Evolutionary conservation across 2,888 invertebrate species (phyloP), one percentile per base, ranked within the genome.

Genomic region (Trichopria drosophilae): DNA sequence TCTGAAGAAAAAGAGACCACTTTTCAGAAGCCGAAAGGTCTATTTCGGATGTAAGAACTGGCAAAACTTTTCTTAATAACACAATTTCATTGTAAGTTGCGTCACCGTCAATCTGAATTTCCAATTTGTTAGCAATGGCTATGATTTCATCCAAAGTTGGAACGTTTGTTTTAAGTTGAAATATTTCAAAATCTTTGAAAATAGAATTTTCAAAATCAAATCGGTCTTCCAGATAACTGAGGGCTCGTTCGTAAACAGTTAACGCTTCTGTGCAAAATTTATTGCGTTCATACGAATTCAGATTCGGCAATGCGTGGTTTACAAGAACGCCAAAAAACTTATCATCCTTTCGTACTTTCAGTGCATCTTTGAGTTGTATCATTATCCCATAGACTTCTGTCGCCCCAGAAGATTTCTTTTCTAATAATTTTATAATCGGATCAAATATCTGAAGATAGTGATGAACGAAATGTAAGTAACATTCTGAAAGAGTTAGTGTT

Each of bases 401-500:
- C 6, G 43, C 9, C 12, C 36, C 29, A 15, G 29, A 15, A 9
- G 7, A 34, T 32, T 34, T 2, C 18, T 34, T 40, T 18, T 40
- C 40, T n/a, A 48, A 19, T 5, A n/a, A 6, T 26, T 47, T 24
- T 23, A 47, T 40, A 5, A 18, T 15, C 15, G 9, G 31, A 13
- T 29, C 22, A 20, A 40, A 40, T 22, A 47, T 29, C 7, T 40
- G 22, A 7, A 47, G 23, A 18, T 18, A 40, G 29, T 47, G 47
- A n/a, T n/a, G n/a, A n/a, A n/a, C n/a, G n/a, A n/a, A n/a, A n/a
- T n/a, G n/a, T n/a, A n/a, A n/a, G n/a, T 44, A 39, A 28, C 43
- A 51, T 34, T 44, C 39, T 23, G 43, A 40, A n/a, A 53, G 39
- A 24, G 52, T 47, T 13, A 42, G 18, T 9, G 28, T 10, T 36